phyloP scores from a whole-genome alignment of 1,140 invertebrate species.

The Drosophila pandora region DNA sequence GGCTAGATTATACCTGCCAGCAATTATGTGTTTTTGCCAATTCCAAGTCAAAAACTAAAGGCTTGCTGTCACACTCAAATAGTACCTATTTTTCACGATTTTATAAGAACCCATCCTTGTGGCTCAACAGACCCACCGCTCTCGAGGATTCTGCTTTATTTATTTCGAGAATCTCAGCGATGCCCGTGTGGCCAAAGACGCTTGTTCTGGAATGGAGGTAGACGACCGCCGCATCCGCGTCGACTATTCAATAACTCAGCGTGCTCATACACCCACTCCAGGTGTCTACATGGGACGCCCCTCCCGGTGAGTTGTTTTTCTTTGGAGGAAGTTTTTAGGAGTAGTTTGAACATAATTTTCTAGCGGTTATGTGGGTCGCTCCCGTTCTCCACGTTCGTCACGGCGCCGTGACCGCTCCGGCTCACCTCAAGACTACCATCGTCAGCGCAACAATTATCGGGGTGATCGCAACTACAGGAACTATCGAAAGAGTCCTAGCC shows the following conservation, averaged over 20 bases:
- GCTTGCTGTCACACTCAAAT: slow-evolving; percentile 63
- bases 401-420: slow-evolving; percentile 31
- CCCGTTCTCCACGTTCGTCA: slow-evolving; percentile 11
- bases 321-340: neutral
- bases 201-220: slow-evolving; percentile 96
- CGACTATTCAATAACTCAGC: slow-evolving; percentile 98
- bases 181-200: slow-evolving; percentile 96
- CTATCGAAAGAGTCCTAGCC: slow-evolving; percentile 29
- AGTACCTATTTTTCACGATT: neutral
- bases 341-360: neutral
- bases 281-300: slow-evolving; percentile 99
- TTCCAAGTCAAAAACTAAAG: slow-evolving; percentile 60
- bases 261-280: slow-evolving; percentile 98
- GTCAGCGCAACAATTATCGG: slow-evolving; percentile 2
- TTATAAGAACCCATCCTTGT: neutral
- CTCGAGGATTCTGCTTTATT: slow-evolving; percentile 98
- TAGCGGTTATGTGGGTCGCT: slow-evolving; percentile 4
- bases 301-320: slow-evolving; percentile 84
- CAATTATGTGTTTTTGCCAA: slow-evolving; percentile 62
- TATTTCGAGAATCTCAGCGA: slow-evolving; percentile 96
- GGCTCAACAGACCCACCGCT: slow-evolving; percentile 91
- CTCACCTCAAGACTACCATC: slow-evolving; percentile 15
- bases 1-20: slow-evolving; percentile 56
- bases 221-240: slow-evolving; percentile 97
- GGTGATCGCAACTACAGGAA: slow-evolving; percentile 13